Conservation (phyloP, 2,113 vertebrate species). For the Oreamnos americanus region DNA sequence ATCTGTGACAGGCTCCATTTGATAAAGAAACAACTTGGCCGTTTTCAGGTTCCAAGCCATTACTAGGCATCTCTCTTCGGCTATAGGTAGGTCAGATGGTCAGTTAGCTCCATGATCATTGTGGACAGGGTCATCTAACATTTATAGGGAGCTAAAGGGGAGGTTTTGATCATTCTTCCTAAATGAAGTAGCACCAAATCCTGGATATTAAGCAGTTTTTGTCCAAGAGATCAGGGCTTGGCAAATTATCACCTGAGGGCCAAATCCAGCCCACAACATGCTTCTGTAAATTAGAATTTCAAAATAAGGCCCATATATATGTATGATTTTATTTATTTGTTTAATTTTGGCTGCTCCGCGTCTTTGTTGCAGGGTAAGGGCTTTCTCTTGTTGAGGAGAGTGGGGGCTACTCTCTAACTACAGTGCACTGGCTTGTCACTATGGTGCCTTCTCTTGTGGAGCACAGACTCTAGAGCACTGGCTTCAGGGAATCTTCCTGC, state of each 20-base stretch:
- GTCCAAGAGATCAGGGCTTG: background rate
- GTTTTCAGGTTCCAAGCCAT: background rate
- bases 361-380: background rate
- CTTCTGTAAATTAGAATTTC: background rate
- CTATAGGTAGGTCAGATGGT: background rate
- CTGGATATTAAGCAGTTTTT: background rate
- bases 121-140: background rate
- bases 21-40: background rate
- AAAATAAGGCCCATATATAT: background rate
- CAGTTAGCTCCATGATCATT: background rate
- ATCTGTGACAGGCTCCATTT: background rate
- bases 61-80: background rate
- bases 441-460: background rate
- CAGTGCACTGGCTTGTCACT: background rate
- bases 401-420: background rate
- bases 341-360: fast-evolving
- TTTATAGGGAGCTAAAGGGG: background rate
- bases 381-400: background rate
- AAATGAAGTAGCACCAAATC: background rate
- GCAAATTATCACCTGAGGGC: background rate
- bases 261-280: background rate
- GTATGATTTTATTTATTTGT: background rate
- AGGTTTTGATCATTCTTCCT: background rate
- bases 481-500: background rate
- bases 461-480: background rate